phyloP scores from a whole-genome alignment of 2,797 vertebrate species.

The Pseudocheirus occidentalis region DNA sequence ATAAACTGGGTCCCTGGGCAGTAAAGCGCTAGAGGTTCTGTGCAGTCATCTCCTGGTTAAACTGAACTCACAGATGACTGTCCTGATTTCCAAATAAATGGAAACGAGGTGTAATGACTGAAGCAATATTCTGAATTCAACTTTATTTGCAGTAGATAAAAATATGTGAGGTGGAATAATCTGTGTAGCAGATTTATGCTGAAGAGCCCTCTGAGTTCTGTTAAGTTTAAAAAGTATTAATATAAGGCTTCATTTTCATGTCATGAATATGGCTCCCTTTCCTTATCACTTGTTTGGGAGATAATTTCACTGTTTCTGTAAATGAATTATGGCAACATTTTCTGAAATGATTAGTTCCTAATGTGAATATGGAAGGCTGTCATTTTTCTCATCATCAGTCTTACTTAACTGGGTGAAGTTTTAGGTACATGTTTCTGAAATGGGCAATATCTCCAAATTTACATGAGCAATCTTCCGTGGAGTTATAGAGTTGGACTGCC shows the following conservation, averaged over 20 bases:
- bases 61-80: conserved; percentile 38
- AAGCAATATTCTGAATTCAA: conserved; percentile 69
- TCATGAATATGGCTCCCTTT: conserved; percentile 51
- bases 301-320: conserved; percentile 67
- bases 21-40: conserved; percentile 18
- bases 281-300: conserved; percentile 66
- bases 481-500: conserved; percentile 38
- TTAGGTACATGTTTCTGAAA: conserved; percentile 62
- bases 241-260: conserved; percentile 56
- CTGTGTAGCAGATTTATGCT: conserved; percentile 67
- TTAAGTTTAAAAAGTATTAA: conserved; percentile 61
- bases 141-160: conserved; percentile 76
- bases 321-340: conserved; percentile 74
- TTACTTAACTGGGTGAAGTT: conserved; percentile 72
- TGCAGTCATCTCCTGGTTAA: conserved; percentile 57
- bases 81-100: conserved; percentile 71
- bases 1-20: conserved; percentile 45
- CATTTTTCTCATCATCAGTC: conserved; percentile 63
- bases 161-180: conserved; percentile 76
- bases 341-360: conserved; percentile 73
- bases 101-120: conserved; percentile 66
- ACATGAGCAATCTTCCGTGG: conserved; percentile 56
- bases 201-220: conserved; percentile 58
- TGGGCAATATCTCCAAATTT: conserved; percentile 61
- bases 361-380: conserved; percentile 63